These are phyloP conservation scores for Antheraea yamamai DNA, from an alignment of 2,888 invertebrate species.

Conservation along the genomic window DNA sequence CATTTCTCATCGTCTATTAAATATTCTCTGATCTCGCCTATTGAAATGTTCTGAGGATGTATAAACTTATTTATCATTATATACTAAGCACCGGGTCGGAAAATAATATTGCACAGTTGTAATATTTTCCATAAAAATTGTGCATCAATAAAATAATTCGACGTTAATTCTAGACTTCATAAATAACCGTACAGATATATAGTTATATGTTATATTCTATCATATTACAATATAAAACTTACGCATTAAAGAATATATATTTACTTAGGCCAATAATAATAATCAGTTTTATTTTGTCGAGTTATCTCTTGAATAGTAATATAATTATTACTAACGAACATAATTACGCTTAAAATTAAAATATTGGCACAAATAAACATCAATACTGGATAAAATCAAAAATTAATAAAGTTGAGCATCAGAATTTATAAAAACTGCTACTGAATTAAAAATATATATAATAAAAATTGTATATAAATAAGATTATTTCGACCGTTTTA, in stretches of 20 bases:
- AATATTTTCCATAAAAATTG: slow-evolving; percentile 10
- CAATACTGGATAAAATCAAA: slow-evolving; percentile 50
- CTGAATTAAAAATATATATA: slow-evolving; percentile 11
- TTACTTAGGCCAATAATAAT: slow-evolving; percentile 72
- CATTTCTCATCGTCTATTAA: not conserved
- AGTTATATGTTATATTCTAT: slow-evolving; percentile 37
- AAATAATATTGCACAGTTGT: slow-evolving; percentile 32
- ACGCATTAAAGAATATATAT: slow-evolving; percentile 69
- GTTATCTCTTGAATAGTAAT: slow-evolving; percentile 63
- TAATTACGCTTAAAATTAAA: slow-evolving; percentile 63
- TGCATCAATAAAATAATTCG: not conserved
- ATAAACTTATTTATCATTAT: slow-evolving; percentile 25
- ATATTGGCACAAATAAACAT: slow-evolving; percentile 79
- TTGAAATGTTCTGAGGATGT: slow-evolving; percentile 8
- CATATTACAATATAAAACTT: slow-evolving; percentile 68
- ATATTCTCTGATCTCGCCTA: not conserved
- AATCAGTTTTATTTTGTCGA: slow-evolving; percentile 43
- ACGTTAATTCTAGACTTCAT: slow-evolving; percentile 18
- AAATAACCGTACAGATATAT: slow-evolving; percentile 16
- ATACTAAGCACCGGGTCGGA: slow-evolving; percentile 21
- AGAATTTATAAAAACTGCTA: slow-evolving; percentile 3
- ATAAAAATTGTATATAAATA: slow-evolving; percentile 28
- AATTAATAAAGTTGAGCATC: slow-evolving; percentile 53
- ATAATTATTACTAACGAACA: slow-evolving; percentile 27
- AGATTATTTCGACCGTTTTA: slow-evolving; percentile 26